Percentiles rank a stretch among this genome's conserved stretches.
phyloP scores from a whole-genome alignment of 2,797 vertebrate species.

The Lophotriccus pileatus region DNA sequence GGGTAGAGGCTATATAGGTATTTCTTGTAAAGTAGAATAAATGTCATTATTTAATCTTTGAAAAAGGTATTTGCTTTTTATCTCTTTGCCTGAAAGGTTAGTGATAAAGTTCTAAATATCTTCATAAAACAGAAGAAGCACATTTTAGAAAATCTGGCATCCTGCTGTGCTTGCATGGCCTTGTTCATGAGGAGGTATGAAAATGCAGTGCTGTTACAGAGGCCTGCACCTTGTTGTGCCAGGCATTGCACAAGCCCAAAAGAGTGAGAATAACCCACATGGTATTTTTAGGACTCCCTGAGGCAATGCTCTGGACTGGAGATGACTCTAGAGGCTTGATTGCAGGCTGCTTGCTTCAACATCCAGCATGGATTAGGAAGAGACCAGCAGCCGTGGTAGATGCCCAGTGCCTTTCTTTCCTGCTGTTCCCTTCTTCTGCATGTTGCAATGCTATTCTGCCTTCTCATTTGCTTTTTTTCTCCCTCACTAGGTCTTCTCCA shows the following conservation, averaged over 20 bases:
- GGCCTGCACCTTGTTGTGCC: not conserved
- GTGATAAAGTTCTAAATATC: not conserved
- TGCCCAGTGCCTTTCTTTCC: not conserved
- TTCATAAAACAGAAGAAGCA: not conserved
- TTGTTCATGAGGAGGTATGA: not conserved
- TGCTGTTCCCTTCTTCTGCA: not conserved
- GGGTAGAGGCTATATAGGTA: not conserved
- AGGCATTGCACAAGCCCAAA: not conserved
- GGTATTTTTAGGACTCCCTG: not conserved
- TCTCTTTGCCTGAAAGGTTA: not conserved
- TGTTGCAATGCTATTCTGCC: not conserved
- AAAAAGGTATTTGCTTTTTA: not conserved
- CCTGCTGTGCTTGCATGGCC: not conserved
- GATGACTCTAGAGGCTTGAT: not conserved
- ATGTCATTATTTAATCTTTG: not conserved
- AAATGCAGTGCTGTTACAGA: not conserved
- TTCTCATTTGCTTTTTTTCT: not conserved
- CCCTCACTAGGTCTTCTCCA: conserved; percentile 78
- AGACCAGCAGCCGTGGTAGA: not conserved
- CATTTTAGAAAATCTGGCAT: not conserved
- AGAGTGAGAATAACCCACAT: not conserved
- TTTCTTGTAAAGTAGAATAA: not conserved
- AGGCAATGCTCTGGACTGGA: not conserved
- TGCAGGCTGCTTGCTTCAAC: not conserved
- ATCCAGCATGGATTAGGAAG: not conserved